Evolutionary conservation across 2,797 vertebrate species (phyloP).

Genomic region (Limosa lapponica): DNA sequence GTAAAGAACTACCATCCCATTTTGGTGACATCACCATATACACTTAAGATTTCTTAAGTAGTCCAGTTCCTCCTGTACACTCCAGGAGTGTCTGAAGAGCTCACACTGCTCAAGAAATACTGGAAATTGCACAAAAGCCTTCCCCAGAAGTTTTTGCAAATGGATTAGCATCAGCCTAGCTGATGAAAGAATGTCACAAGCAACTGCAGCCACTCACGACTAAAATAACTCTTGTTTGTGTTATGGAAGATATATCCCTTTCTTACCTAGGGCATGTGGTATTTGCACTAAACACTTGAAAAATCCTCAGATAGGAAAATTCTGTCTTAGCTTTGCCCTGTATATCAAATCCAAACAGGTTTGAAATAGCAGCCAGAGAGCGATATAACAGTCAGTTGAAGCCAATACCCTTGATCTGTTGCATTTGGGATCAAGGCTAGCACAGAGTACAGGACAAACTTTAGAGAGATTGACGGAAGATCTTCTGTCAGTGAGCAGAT

Average conservation of each 20-base stretch:
- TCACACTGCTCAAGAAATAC: neutral
- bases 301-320: neutral
- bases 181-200: neutral
- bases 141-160: neutral
- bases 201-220: neutral
- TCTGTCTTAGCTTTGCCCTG: neutral
- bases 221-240: neutral
- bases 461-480: constrained; percentile 12
- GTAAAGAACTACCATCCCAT: neutral
- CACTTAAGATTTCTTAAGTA: neutral
- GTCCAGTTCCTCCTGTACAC: neutral
- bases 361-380: neutral
- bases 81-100: neutral
- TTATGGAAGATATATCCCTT: neutral
- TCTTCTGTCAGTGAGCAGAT: neutral
- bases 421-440: neutral
- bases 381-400: neutral
- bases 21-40: neutral
- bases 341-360: neutral
- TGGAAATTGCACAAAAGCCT: neutral
- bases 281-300: neutral
- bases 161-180: neutral
- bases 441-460: neutral
- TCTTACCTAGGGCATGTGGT: neutral
- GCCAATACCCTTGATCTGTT: neutral